A percentile compares a stretch with the other conserved stretches of the same genome.
These are phyloP conservation scores for Cheilosia urbana DNA, from an alignment of 2,888 invertebrate genomes.

Conservation along the genomic window DNA sequence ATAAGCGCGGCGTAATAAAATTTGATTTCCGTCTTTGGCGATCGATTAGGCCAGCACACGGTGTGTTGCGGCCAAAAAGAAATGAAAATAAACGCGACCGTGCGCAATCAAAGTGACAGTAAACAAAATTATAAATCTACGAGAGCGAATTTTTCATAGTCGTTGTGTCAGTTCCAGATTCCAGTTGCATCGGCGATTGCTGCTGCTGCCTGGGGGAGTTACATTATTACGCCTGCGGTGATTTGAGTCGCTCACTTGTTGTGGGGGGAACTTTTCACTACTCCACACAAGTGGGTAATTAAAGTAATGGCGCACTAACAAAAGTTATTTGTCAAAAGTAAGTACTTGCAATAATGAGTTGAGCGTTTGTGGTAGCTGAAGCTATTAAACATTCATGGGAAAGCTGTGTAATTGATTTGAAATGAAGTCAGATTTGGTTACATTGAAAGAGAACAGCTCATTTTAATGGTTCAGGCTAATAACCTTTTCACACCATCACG, in stretches of 20 bases:
- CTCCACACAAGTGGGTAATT: neutral
- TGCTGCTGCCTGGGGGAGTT: neutral
- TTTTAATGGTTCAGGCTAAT: too few relatives aligned
- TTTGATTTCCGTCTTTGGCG: constrained; percentile 63
- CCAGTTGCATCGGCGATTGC: neutral
- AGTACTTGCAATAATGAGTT: constrained; percentile 6
- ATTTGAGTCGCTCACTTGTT: constrained; percentile 8
- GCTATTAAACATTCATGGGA: neutral
- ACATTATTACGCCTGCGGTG: constrained; percentile 23
- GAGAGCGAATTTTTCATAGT: constrained; percentile 50
- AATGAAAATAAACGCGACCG: constrained; percentile 64
- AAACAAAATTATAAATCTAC: constrained; percentile 61
- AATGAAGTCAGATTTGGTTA: constrained; percentile 7
- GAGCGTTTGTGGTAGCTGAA: neutral
- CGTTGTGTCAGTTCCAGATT: constrained; percentile 32
- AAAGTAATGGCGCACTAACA: constrained; percentile 14
- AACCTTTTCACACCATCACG: too few relatives aligned
- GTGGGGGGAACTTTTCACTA: neutral
- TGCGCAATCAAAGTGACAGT: constrained; percentile 47
- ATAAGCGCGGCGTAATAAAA: constrained; percentile 58
- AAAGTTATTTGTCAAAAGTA: constrained; percentile 42
- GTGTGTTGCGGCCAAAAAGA: constrained; percentile 6
- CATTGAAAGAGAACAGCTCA: neutral
- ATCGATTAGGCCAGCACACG: constrained; percentile 42
- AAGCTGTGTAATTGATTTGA: neutral